Base-by-base conservation (phyloP, 2,113 vertebrate species). In the Antechinus stuartii region DNA sequence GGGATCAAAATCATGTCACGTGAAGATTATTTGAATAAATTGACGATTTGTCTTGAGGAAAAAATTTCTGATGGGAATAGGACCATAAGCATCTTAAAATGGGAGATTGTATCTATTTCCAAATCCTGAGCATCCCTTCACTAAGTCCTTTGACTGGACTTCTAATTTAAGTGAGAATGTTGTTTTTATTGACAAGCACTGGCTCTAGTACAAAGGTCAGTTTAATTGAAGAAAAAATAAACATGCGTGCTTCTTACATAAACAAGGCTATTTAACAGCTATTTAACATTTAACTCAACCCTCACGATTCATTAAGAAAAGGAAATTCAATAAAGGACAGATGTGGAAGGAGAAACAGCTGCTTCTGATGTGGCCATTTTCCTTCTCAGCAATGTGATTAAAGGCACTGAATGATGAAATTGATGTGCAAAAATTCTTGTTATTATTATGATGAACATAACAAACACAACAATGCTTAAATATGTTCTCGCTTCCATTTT, bases 291-390 rank as follows among this genome's bases (percentile, higher is more conserved):
- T 98, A 98, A 99, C 98, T 98, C 98, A 98, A 98, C 98, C 98
- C 98, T 99, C 98, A 98, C 98, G 98, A 99, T 99, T 99, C 98
- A 99, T 99, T 99, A 99, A 98, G 98, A 98, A 98, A 98, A 99
- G 99, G 98, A 99, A 98, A 98, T 98, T 97, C 96, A 97, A 97
- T 97, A 97, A 98, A 91, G 91, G 97, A 97, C 96, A 98, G 97
- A 98, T 97, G 96, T 96, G 95, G 95, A 94, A 96, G 90, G 61
- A 96, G 92, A 54, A 97, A 92, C 93, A 94, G 46, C 91, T 91
- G 84, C 89, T 54, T 94, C 76, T 93, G 24, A 93, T 89, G 92
- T 50, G 90, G 56, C 76, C 94, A 11, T 84, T 95, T 96, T 30
- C n/a, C 90, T 90, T 84, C 68, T 42, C 54, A 94, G 53, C 68